Conservation (phyloP, 2,113 vertebrate genomes). For the Lepisosteus osseus region DNA sequence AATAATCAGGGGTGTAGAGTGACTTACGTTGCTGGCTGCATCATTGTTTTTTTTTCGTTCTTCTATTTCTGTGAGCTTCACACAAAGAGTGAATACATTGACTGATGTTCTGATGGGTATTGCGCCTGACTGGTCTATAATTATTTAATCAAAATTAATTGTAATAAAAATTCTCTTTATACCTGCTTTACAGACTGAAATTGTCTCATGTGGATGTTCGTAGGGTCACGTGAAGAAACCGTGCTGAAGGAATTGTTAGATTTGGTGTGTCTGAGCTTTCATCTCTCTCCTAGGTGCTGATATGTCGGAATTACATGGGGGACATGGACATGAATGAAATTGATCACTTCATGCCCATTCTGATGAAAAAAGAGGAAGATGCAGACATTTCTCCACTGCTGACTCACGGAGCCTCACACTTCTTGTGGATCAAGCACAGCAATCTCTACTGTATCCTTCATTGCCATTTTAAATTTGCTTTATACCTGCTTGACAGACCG, state of each 20-base stretch:
- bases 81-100: no score
- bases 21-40: no score
- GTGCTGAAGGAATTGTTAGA: no score
- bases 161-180: no score
- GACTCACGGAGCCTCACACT: conserved; percentile 62
- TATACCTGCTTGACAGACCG: no score
- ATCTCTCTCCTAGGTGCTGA: conserved; percentile 56
- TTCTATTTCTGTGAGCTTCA: no score
- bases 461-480: not conserved
- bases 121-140: no score
- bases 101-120: no score
- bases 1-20: no score
- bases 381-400: conserved; percentile 61
- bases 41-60: no score
- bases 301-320: conserved; percentile 76
- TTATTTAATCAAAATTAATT: no score
- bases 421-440: conserved; percentile 75
- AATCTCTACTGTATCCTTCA: conserved; percentile 73
- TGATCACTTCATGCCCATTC: conserved; percentile 72
- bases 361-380: conserved; percentile 71
- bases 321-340: conserved; percentile 70
- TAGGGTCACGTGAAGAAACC: not conserved
- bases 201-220: not conserved
- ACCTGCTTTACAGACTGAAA: not conserved
- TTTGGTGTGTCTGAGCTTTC: not conserved